Conservation (phyloP, 2,888 invertebrate species). For the Catotricha subobsoleta region DNA sequence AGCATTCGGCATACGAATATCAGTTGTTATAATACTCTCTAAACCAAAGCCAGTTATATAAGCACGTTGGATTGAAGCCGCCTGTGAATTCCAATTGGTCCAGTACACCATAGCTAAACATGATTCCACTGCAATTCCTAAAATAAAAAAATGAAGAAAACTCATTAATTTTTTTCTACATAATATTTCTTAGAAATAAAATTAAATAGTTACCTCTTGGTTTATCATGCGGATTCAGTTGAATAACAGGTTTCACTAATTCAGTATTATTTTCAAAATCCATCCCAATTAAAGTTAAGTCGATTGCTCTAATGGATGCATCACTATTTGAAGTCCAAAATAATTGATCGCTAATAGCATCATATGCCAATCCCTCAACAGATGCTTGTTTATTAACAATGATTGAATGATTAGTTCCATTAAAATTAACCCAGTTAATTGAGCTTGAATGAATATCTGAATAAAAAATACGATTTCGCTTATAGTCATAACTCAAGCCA, state of each 20-base stretch:
- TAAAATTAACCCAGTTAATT: constrained; percentile 64
- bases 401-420: constrained; percentile 53
- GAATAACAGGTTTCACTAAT: constrained; percentile 36
- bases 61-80: constrained; percentile 65
- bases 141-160: neutral
- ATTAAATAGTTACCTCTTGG: constrained; percentile 41
- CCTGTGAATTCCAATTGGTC: constrained; percentile 77
- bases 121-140: constrained; percentile 65
- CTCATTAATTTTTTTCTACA: neutral
- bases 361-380: constrained; percentile 74
- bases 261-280: constrained; percentile 27
- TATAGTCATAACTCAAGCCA: constrained; percentile 64
- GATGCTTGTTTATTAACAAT: constrained; percentile 60
- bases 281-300: constrained; percentile 16
- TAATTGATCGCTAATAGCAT: constrained; percentile 44
- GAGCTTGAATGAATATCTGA: constrained; percentile 77
- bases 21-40: constrained; percentile 53
- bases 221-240: constrained; percentile 50
- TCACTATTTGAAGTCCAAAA: constrained; percentile 79
- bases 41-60: constrained; percentile 45
- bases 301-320: constrained; percentile 40
- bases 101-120: constrained; percentile 57
- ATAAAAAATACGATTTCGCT: constrained; percentile 52
- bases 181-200: neutral
- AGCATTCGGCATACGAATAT: constrained; percentile 75